Conservation (phyloP, 2,888 invertebrate species). For the Prenolepis imparis region DNA sequence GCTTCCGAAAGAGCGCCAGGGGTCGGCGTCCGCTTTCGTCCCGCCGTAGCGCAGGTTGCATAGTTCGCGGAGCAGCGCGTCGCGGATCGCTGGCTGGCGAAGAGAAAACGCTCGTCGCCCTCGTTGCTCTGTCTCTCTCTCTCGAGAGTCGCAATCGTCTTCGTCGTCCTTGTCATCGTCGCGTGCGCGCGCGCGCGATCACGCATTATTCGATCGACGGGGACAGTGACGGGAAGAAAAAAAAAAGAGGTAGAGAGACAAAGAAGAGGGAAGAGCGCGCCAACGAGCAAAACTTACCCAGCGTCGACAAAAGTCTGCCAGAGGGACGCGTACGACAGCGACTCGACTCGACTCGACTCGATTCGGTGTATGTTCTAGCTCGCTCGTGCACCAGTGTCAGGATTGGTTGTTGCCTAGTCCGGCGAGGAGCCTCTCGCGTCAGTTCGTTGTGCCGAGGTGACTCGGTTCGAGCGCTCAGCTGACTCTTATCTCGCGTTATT, state of each 20-base stretch:
- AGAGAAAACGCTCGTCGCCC: neutral
- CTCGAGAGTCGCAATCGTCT: neutral
- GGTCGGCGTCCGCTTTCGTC: constrained; percentile 46
- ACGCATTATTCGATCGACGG: constrained; percentile 9
- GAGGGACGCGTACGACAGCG: neutral
- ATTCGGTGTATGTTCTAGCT: neutral
- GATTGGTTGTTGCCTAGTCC: constrained; percentile 2
- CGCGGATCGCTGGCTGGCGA: neutral
- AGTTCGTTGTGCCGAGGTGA: constrained; percentile 31
- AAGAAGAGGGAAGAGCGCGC: constrained; percentile 3
- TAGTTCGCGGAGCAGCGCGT: constrained; percentile 30
- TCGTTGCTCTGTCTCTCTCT: neutral
- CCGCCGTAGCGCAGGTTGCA: constrained; percentile 53
- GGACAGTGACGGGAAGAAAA: neutral
- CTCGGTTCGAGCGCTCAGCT: constrained; percentile 27
- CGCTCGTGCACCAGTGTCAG: constrained; percentile 19
- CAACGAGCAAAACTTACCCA: constrained; percentile 23
- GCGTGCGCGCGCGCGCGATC: constrained; percentile 23
- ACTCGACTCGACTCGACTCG: neutral
- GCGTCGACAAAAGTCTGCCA: neutral
- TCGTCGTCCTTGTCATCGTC: constrained; percentile 16
- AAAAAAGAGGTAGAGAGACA: neutral
- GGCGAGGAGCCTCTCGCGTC: constrained; percentile 13
- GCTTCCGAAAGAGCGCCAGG: constrained; percentile 48
- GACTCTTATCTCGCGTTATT: neutral